phyloP scores from a whole-genome alignment of 2,888 invertebrate genomes.

The Brachylomia viminalis region DNA sequence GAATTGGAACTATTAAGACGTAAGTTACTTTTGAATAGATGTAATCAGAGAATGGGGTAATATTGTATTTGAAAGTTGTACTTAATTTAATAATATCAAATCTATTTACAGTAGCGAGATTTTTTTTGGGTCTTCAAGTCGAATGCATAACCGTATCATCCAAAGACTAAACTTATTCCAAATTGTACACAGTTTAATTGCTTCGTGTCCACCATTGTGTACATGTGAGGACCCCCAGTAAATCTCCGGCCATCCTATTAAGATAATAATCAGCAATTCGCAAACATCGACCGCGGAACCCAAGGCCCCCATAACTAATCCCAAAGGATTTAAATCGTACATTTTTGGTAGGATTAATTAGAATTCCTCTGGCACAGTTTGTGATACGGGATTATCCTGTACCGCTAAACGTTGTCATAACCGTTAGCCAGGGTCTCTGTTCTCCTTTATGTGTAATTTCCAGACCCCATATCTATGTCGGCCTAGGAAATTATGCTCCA shows the following conservation, averaged over 20 bases:
- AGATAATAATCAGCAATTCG: constrained; percentile 87
- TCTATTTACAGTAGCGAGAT: background rate
- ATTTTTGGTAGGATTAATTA: constrained; percentile 83
- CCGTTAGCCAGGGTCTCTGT: constrained; percentile 52
- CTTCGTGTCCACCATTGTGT: constrained; percentile 39
- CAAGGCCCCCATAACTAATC: constrained; percentile 67
- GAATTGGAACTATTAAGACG: background rate
- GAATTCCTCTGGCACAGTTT: constrained; percentile 71
- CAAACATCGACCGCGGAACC: constrained; percentile 80
- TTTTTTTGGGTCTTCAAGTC: constrained; percentile 2
- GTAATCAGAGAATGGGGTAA: background rate
- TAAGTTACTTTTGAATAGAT: constrained; percentile 3
- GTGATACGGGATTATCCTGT: constrained; percentile 68
- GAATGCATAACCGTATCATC: background rate
- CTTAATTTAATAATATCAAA: background rate
- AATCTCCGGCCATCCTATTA: constrained; percentile 85
- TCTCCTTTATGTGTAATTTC: constrained; percentile 58
- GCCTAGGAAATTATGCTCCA: constrained; percentile 55
- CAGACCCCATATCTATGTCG: constrained; percentile 55
- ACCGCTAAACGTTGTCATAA: constrained; percentile 66
- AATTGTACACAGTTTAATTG: constrained; percentile 50
- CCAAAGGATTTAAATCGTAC: constrained; percentile 75
- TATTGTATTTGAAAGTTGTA: background rate
- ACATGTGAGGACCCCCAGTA: constrained; percentile 72
- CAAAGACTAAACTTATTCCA: constrained; percentile 21